Evolutionary conservation across 53 echinoderm and acorn worm species (phyloP).

Genomic region (Crossaster papposus): DNA sequence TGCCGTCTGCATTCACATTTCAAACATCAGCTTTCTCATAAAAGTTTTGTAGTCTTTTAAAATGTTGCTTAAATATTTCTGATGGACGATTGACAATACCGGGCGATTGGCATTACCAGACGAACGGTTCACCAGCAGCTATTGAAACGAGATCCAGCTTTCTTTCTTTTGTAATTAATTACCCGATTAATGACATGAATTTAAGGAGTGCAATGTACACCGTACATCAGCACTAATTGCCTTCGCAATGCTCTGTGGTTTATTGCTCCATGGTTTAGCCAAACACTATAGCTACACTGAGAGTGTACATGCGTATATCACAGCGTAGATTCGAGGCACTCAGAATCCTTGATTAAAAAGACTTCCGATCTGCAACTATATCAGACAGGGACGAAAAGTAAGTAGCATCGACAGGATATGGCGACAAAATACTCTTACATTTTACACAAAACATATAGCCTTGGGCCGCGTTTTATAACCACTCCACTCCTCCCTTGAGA

Average conservation of each 20-base stretch:
- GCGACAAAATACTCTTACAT: too few species aligned
- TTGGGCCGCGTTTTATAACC: neutral
- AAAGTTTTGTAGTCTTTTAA: too few species aligned
- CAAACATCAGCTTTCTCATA: too few species aligned
- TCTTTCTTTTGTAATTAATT: neutral
- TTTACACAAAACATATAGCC: too few species aligned
- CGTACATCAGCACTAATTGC: neutral
- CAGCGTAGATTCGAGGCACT: neutral
- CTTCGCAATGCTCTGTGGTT: neutral
- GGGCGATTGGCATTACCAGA: too few species aligned
- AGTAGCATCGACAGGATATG: too few species aligned
- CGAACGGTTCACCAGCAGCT: too few species aligned
- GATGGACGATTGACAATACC: too few species aligned
- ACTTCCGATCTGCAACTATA: neutral
- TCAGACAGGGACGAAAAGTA: neutral
- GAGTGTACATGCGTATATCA: neutral
- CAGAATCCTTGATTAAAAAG: neutral
- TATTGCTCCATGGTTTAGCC: neutral
- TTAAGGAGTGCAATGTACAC: neutral
- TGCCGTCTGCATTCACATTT: too few species aligned
- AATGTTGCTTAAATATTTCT: too few species aligned
- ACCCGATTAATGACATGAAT: neutral
- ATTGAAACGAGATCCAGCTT: neutral
- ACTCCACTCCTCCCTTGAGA: neutral
- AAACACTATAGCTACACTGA: neutral